Evolutionary conservation across 1,140 invertebrate species (phyloP).

Genomic region (Brachionus manjavacas): DNA sequence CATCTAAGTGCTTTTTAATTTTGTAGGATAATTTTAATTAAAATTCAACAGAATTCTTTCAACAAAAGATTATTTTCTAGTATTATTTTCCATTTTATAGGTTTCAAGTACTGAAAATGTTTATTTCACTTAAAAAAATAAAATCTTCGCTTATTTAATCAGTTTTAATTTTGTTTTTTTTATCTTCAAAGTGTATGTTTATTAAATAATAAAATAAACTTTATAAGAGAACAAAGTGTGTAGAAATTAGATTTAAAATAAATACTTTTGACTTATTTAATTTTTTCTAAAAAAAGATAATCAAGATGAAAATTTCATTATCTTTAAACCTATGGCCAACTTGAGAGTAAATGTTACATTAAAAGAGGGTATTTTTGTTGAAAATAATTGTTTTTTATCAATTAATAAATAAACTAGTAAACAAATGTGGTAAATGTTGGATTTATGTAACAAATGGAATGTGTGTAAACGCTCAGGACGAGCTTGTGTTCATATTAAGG

Average conservation of each 20-base stretch:
- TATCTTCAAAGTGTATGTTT: no score
- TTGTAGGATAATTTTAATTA: not conserved
- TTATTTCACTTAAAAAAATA: not conserved
- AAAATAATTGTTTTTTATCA: not conserved
- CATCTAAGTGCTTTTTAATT: not conserved
- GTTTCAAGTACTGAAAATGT: not conserved
- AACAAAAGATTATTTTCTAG: not conserved
- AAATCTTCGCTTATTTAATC: not conserved
- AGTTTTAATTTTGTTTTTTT: no score
- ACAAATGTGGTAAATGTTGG: conserved; percentile 78
- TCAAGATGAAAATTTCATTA: not conserved
- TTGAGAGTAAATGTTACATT: conserved; percentile 3
- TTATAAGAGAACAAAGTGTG: no score
- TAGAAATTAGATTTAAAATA: not conserved
- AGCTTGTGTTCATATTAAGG: conserved; percentile 70
- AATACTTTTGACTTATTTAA: not conserved
- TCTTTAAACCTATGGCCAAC: not conserved
- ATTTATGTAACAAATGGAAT: conserved; percentile 74
- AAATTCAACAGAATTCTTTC: not conserved
- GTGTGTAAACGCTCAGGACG: conserved; percentile 76
- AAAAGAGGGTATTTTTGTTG: not conserved
- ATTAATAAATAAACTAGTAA: conserved; percentile 62
- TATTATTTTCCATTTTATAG: not conserved
- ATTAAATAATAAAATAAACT: no score
- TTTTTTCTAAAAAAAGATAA: not conserved